Percentiles rank a stretch among this genome's conserved stretches.
These are phyloP conservation scores for Sterrhoptilus dennistouni DNA, from an alignment of 2,113 vertebrate genomes.

Conservation along the genomic window DNA sequence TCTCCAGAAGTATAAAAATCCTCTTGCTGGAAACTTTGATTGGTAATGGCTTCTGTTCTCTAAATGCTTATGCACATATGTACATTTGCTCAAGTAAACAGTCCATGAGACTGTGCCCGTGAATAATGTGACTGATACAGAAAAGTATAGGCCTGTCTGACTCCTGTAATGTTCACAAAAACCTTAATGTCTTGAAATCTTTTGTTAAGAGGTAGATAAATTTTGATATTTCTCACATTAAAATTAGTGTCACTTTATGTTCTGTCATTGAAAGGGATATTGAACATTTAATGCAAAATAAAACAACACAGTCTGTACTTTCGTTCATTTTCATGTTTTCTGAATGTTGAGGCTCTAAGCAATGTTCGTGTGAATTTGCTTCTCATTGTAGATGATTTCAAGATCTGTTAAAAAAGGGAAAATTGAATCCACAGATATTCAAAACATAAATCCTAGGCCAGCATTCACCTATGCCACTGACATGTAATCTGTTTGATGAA, in stretches of 20 bases:
- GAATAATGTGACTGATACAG: neutral
- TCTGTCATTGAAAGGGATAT: neutral
- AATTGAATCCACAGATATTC: neutral
- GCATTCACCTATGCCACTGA: neutral
- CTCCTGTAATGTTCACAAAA: neutral
- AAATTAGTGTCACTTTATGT: neutral
- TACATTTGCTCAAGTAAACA: conserved; percentile 2
- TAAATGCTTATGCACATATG: neutral
- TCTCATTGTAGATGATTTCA: neutral
- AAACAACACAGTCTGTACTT: neutral
- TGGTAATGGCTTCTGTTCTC: conserved; percentile 3
- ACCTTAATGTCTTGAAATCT: neutral
- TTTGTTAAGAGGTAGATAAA: neutral
- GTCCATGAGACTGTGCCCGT: neutral
- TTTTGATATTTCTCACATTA: neutral
- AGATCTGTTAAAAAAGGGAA: neutral
- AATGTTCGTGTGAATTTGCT: neutral
- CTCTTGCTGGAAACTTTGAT: neutral
- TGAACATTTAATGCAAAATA: neutral
- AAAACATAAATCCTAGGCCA: neutral
- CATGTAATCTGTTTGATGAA: neutral
- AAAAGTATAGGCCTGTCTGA: neutral
- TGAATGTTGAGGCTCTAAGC: neutral
- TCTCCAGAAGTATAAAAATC: neutral
- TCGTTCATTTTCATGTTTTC: neutral